A percentile compares a stretch with the other conserved stretches of the same genome.
Conservation (phyloP, 2,113 vertebrate genomes). For the Heloderma charlesbogerti region DNA sequence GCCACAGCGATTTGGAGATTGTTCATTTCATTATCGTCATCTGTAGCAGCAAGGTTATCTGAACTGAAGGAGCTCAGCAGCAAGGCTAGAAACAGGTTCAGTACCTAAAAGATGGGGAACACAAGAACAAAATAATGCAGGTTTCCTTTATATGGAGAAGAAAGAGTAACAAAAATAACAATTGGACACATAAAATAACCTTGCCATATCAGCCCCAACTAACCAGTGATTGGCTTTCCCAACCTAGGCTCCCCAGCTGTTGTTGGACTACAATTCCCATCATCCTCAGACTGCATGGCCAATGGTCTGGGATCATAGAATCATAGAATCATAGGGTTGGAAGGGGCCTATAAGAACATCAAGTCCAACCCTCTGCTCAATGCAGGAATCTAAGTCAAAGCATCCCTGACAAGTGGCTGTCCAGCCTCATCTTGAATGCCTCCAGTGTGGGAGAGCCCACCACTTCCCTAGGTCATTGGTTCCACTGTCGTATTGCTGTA, state of each 20-base stretch:
- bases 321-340: no score
- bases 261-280: not conserved
- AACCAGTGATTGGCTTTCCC: not conserved
- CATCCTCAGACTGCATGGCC: not conserved
- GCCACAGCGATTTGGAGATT: conserved; percentile 92
- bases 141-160: not conserved
- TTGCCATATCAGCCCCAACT: not conserved
- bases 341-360: no score
- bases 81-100: conserved; percentile 98
- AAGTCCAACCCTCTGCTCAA: no score
- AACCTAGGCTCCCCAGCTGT: not conserved
- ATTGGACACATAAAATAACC: not conserved
- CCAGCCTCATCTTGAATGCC: no score
- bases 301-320: not conserved
- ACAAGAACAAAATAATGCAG: conserved; percentile 10
- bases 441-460: no score
- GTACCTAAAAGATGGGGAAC: conserved; percentile 82
- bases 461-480: no score
- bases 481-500: no score
- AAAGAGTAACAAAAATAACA: not conserved
- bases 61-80: conserved; percentile 97
- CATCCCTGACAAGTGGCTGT: no score
- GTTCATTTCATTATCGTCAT: conserved; percentile 92
- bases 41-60: conserved; percentile 89
- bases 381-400: no score